Conservation (phyloP, 2,888 invertebrate genomes). For the Erpobdella octoculata region DNA sequence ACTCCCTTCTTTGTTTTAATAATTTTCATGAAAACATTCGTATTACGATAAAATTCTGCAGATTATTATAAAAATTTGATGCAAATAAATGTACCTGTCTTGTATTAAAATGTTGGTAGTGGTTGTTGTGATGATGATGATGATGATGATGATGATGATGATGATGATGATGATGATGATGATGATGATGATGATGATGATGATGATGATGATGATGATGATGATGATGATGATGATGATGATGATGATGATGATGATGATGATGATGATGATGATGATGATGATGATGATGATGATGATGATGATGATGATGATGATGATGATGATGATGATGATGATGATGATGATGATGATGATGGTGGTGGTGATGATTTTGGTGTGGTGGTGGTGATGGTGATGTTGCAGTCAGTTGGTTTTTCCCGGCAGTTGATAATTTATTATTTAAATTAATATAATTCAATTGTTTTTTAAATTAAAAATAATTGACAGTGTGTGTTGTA, state of each 20-base stretch:
- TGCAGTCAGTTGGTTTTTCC: not conserved
- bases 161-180: not conserved
- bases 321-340: not conserved
- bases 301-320: not conserved
- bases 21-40: too few species aligned
- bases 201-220: not conserved
- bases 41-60: too few species aligned
- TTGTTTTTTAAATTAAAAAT: too few species aligned
- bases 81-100: not conserved
- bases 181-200: conserved; percentile 19
- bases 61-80: too few species aligned
- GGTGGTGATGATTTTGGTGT: too few species aligned
- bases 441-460: too few species aligned
- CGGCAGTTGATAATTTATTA: not conserved
- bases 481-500: too few species aligned
- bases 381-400: conserved; percentile 11
- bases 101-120: not conserved
- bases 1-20: too few species aligned
- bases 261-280: conserved; percentile 25
- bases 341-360: conserved; percentile 17
- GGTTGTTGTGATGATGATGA: too few species aligned
- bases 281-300: conserved; percentile 21
- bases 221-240: not conserved
- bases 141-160: not conserved
- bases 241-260: conserved; percentile 8